Evolutionary conservation across 2,797 vertebrate species (phyloP), one percentile per base, ranked within the genome.

Genomic region (Urophycis tenuis): DNA sequence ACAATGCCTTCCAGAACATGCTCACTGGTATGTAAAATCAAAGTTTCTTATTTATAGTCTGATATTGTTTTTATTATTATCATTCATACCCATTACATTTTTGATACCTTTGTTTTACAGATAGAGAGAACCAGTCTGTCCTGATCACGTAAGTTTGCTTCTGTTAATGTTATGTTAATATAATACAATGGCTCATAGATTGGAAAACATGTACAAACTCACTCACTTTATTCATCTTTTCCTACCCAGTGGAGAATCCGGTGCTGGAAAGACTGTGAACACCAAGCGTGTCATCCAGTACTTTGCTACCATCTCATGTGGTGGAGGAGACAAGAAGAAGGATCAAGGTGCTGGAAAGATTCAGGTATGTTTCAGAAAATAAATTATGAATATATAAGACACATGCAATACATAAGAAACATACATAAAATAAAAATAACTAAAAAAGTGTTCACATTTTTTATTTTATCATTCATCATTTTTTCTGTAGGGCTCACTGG

Each of bases 1-100:
- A 96, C 87, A 97, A 95, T 0, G 95, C 95, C 79, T 96, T 93
- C 83, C 95, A 96, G 89, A 81, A 74, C 82, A 93, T 93, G 92
- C 84, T 88, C 60, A 64, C 60, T 64, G 60, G 60, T 64, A 29
- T 64, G 60, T 29, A 11, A 64, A 60, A n/a, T 22, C 3, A 60
- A 60, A 64, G 25, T 64, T 25, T 12, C 10, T 25, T 25, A 29
- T 64, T 22, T 19, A 17, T 53, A 53, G 7, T 53, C 22, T n/a
- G 19, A 60, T 25, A 22, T 60, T 60, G 22, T 60, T 60, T 64
- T 64, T 25, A 64, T 64, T 25, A 25, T 25, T 64, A 25, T 25
- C 2, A 64, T 5, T 5, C 49, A 53, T 53, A 64, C 60, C 29
- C 79, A 94, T 41, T 94, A 94, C 14, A 11, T 41, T 2, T 12